Conservation (phyloP, 2,113 vertebrate genomes). For the Chamaea fasciata region DNA sequence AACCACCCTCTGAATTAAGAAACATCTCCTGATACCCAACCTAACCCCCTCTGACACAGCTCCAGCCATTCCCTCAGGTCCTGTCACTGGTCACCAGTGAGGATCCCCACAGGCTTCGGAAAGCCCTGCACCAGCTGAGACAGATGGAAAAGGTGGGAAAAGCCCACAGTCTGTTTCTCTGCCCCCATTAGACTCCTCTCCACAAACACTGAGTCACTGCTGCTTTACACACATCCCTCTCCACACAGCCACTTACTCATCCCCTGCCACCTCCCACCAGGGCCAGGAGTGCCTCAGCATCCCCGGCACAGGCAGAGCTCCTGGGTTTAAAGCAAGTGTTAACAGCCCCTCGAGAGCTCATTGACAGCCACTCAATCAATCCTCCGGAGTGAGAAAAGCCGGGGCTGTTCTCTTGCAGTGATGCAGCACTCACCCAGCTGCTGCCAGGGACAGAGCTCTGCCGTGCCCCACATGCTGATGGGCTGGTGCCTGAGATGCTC, state of each 20-base stretch:
- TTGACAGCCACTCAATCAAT: background rate
- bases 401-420: background rate
- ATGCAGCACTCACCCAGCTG: background rate
- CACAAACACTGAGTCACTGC: constrained; percentile 17
- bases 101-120: background rate
- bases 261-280: background rate
- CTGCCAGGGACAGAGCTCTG: background rate
- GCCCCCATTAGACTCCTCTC: background rate
- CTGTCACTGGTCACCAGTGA: background rate
- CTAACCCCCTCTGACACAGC: background rate
- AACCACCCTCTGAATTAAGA: background rate
- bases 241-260: background rate
- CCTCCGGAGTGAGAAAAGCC: background rate
- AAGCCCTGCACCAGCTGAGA: background rate
- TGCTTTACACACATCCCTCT: background rate
- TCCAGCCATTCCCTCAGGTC: background rate
- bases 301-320: background rate
- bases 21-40: background rate
- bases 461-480: background rate
- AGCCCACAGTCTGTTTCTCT: background rate
- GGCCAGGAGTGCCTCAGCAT: background rate
- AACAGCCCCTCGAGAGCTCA: constrained; percentile 28
- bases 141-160: background rate
- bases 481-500: background rate
- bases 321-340: background rate